Evolutionary conservation across 2,113 vertebrate genomes (phyloP), one percentile per base, ranked within the genome.

Genomic region (Trichomycterus rosablanca): DNA sequence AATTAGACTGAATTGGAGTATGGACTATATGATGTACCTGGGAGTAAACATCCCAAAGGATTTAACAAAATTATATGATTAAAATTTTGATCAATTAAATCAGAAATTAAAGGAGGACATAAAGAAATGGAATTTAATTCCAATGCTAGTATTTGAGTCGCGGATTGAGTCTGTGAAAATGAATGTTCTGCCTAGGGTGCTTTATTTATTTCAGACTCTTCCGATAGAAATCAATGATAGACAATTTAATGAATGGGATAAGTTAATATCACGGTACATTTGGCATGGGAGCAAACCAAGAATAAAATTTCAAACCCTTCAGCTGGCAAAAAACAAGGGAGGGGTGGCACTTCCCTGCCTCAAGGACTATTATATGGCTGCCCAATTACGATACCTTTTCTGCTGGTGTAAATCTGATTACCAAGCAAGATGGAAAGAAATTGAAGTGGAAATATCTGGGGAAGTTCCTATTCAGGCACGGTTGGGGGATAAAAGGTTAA

Each of bases 21-120:
- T 32, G 7, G 16, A 23, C 0, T 23, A 9, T 3, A 61, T 61
- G 7, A 40, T 7, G 15, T 62, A 62, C 20, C n/a, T 62, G 9
- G 46, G 45, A 4, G 20, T 62, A 26, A 51, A 40, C 8, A 16
- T 62, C 6, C 59, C 46, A 7, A 51, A 37, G 16, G 34, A 62
- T 11, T 18, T 42, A n/a, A 34, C 8, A 32, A 63, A 54, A 1
- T 4, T 63, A 14, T 43, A 51, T 30, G 5, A 4, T 2, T 15
- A 16, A 9, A 51, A 30, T 16, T 51, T 15, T 30, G 14, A 2
- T 2, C n/a, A 3, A 3, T 46, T 46, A 22, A 44, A 6, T 16
- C n/a, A n/a, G n/a, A n/a, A n/a, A n/a, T n/a, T n/a, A n/a, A n/a
- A n/a, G n/a, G n/a, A n/a, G n/a, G n/a, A n/a, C n/a, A n/a, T n/a